Evolutionary conservation across 2,113 vertebrate genomes (phyloP).

Genomic region (Calidris pygmaea): DNA sequence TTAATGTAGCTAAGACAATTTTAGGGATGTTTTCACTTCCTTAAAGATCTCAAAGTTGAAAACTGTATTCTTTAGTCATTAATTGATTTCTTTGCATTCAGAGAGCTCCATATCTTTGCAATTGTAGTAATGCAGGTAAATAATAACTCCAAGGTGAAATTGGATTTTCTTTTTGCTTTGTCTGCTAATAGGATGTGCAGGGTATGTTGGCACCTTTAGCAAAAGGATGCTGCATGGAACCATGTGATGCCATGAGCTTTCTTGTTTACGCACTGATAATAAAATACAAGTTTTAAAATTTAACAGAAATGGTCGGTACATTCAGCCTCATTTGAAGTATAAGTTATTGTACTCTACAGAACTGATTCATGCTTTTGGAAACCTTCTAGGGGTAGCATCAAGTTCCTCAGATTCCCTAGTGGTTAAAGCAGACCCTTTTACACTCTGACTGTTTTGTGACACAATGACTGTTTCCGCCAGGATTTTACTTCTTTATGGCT

Average conservation of each 20-base stretch:
- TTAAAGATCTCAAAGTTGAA: not conserved
- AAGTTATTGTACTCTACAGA: not conserved
- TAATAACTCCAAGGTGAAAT: not conserved
- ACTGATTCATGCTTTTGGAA: not conserved
- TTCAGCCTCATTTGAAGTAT: not conserved
- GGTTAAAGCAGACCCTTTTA: not conserved
- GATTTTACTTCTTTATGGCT: not conserved
- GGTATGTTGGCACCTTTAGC: not conserved
- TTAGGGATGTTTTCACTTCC: not conserved
- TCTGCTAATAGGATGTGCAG: not conserved
- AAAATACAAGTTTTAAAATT: not conserved
- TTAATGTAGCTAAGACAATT: not conserved
- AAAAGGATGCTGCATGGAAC: not conserved
- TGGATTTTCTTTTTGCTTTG: not conserved
- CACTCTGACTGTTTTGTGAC: not conserved
- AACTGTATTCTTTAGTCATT: not conserved
- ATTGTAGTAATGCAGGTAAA: not conserved
- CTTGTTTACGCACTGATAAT: not conserved
- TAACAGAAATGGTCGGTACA: not conserved
- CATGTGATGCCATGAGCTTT: not conserved
- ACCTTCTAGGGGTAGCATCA: not conserved
- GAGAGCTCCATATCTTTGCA: not conserved
- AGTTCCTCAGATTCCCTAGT: not conserved
- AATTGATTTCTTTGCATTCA: not conserved
- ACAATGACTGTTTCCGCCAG: not conserved